These are phyloP conservation scores for Lophura nycthemera DNA, from an alignment of 2,113 vertebrate species.

Conservation along the genomic window DNA sequence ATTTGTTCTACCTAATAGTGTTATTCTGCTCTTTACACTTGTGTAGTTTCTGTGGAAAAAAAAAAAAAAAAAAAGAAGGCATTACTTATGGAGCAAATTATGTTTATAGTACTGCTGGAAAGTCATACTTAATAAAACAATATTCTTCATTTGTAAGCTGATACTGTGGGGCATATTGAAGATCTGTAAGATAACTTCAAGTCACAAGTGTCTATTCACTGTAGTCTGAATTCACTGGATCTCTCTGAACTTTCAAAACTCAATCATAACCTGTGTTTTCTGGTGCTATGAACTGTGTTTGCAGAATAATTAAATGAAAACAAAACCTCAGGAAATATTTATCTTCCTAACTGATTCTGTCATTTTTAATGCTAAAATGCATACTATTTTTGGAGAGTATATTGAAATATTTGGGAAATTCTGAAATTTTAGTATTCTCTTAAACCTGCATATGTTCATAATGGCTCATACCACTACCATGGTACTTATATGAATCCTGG, in stretches of 20 bases:
- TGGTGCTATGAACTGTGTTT: background rate
- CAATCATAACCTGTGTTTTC: background rate
- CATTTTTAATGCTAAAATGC: background rate
- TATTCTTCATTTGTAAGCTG: background rate
- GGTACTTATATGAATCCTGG: background rate
- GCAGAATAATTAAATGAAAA: background rate
- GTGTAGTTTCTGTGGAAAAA: too few relatives aligned
- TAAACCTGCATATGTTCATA: fast-evolving
- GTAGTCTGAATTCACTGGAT: background rate
- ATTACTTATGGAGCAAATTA: too few relatives aligned
- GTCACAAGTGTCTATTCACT: background rate
- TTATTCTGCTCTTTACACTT: background rate
- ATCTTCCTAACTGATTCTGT: background rate
- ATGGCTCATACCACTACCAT: background rate
- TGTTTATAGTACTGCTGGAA: background rate
- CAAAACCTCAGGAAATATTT: background rate
- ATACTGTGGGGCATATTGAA: background rate
- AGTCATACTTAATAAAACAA: background rate
- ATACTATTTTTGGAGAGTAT: background rate
- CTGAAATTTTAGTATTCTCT: background rate
- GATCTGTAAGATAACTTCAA: background rate
- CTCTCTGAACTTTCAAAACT: background rate
- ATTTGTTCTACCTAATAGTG: background rate
- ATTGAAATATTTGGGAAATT: background rate
- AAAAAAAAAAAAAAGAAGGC: too few relatives aligned